Conservation (phyloP, 1,140 invertebrate species). For the Aphidius gifuensis region DNA sequence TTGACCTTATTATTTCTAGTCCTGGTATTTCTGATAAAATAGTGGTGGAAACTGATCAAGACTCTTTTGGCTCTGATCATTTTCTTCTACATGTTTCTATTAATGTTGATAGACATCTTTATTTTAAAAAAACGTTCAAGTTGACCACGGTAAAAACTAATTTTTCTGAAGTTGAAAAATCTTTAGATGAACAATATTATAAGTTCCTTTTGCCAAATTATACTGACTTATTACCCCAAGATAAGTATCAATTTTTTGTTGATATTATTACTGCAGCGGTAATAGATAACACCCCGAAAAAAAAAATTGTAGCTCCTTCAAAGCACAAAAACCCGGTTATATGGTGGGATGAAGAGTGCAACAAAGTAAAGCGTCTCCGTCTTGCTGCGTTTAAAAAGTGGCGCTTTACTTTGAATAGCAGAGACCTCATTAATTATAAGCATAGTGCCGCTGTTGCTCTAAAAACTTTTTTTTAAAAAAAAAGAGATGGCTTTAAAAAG, state of each 20-base stretch:
- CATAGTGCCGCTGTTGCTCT: neutral
- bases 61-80: constrained; percentile 19
- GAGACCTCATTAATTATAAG: constrained; percentile 7
- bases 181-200: neutral
- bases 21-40: constrained; percentile 13
- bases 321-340: constrained; percentile 4
- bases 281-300: constrained; percentile 4
- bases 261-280: neutral
- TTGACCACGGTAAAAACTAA: constrained; percentile 7
- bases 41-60: constrained; percentile 7
- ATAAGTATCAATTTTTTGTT: constrained; percentile 10
- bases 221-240: neutral
- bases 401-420: neutral
- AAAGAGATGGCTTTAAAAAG: constrained; percentile 8
- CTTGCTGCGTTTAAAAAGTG: constrained; percentile 6
- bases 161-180: neutral
- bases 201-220: neutral
- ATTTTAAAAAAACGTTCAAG: constrained; percentile 13
- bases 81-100: too few species aligned
- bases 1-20: constrained; percentile 19
- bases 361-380: constrained; percentile 2
- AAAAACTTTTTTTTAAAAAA: constrained; percentile 13
- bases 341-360: constrained; percentile 18
- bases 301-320: constrained; percentile 4
- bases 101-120: constrained; percentile 12